Percentiles rank a stretch among this genome's conserved stretches.
These are phyloP conservation scores for Sardina pilchardus DNA, from an alignment of 2,113 vertebrate species.

Conservation along the genomic window DNA sequence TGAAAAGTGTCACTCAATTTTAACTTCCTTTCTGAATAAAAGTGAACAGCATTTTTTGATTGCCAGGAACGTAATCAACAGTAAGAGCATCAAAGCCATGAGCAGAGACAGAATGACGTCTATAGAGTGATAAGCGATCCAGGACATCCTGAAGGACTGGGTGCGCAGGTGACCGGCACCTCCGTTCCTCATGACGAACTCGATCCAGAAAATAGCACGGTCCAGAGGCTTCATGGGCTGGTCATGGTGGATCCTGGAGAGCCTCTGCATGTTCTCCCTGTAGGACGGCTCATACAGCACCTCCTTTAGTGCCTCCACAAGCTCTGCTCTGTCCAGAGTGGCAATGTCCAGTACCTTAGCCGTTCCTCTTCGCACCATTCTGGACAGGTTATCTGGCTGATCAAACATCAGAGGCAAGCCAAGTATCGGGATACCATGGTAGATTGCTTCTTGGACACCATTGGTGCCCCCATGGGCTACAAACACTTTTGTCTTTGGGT, in stretches of 20 bases:
- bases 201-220: constrained; percentile 84
- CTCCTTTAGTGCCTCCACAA: constrained; percentile 51
- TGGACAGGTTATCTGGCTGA: constrained; percentile 62
- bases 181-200: constrained; percentile 86
- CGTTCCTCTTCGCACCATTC: constrained; percentile 55
- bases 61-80: constrained; percentile 26
- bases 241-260: constrained; percentile 84
- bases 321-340: constrained; percentile 48
- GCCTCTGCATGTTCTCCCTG: constrained; percentile 81
- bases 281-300: constrained; percentile 65
- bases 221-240: constrained; percentile 83
- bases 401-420: constrained; percentile 64
- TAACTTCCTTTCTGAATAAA: constrained; percentile 50
- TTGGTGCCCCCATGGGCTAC: constrained; percentile 66
- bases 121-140: constrained; percentile 84
- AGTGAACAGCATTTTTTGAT: constrained; percentile 47
- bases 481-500: constrained; percentile 62
- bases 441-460: constrained; percentile 64
- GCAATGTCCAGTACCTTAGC: constrained; percentile 56
- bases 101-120: constrained; percentile 72
- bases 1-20: constrained; percentile 49
- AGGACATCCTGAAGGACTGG: constrained; percentile 78
- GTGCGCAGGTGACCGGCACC: constrained; percentile 80
- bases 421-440: constrained; percentile 60
- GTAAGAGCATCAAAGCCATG: constrained; percentile 28